Evolutionary conservation across 2,797 vertebrate genomes (phyloP).

Genomic region (Steatocranus sp.): DNA sequence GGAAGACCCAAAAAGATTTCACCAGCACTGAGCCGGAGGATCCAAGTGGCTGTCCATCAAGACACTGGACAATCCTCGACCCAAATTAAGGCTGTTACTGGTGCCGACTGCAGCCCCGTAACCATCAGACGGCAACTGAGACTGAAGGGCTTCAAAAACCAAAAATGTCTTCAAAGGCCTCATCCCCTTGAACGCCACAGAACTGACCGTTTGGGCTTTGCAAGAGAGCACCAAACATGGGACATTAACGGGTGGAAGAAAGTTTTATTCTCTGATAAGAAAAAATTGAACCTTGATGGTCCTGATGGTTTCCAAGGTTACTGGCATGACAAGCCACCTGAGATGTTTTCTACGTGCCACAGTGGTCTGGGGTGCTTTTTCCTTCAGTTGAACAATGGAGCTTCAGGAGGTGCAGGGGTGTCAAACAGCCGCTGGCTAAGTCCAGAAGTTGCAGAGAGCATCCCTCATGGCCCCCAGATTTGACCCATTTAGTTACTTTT

Average conservation of each 20-base stretch:
- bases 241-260: not conserved
- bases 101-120: not conserved
- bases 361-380: not conserved
- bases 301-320: not conserved
- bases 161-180: not conserved
- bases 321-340: not conserved
- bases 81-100: not conserved
- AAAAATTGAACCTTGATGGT: not conserved
- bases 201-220: not conserved
- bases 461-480: not conserved
- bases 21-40: not conserved
- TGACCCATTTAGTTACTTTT: not conserved
- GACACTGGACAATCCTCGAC: not conserved
- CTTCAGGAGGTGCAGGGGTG: not conserved
- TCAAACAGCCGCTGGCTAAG: not conserved
- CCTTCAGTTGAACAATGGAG: not conserved
- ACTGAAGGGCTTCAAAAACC: not conserved
- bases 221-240: not conserved
- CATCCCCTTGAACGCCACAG: not conserved
- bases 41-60: not conserved
- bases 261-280: not conserved
- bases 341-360: not conserved
- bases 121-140: not conserved
- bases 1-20: rapidly evolving
- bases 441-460: not conserved